phyloP scores from a whole-genome alignment of 2,888 invertebrate species.

The Tromatobia lineatoria region DNA sequence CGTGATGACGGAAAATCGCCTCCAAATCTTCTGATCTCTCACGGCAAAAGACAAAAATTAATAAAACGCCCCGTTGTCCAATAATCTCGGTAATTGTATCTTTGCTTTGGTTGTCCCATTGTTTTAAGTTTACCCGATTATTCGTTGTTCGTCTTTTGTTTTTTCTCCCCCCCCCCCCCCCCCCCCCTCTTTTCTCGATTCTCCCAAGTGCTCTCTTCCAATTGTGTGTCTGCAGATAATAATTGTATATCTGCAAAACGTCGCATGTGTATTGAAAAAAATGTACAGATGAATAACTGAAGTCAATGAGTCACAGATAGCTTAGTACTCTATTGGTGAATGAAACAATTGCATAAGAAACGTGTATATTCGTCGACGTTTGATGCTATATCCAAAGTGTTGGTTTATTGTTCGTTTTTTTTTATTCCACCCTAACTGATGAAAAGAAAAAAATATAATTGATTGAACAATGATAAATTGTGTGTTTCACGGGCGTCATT shows the following conservation, averaged over 20 bases:
- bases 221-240: conserved; percentile 54
- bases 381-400: conserved; percentile 68
- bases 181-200: conserved; percentile 27
- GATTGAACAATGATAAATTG: conserved; percentile 39
- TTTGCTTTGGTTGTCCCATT: conserved; percentile 57
- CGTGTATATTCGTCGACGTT: conserved; percentile 60
- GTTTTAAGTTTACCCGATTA: conserved; percentile 48
- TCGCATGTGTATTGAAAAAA: conserved; percentile 54
- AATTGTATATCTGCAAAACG: conserved; percentile 51
- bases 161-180: too few species aligned
- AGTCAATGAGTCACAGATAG: conserved; percentile 66
- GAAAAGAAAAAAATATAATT: conserved; percentile 43
- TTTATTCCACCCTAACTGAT: conserved; percentile 39
- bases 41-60: not conserved
- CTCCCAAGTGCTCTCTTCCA: conserved; percentile 57
- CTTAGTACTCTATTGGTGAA: conserved; percentile 63
- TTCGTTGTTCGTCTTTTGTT: conserved; percentile 32
- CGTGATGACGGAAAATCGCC: not conserved
- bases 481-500: conserved; percentile 43
- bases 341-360: conserved; percentile 61
- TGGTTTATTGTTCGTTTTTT: conserved; percentile 45
- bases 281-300: conserved; percentile 67
- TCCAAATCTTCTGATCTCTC: not conserved
- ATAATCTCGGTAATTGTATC: conserved; percentile 29
- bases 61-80: not conserved